A percentile compares a stretch with the other conserved stretches of the same genome.
phyloP scores from a whole-genome alignment of 2,797 vertebrate species.

The Sebastes goodei region DNA sequence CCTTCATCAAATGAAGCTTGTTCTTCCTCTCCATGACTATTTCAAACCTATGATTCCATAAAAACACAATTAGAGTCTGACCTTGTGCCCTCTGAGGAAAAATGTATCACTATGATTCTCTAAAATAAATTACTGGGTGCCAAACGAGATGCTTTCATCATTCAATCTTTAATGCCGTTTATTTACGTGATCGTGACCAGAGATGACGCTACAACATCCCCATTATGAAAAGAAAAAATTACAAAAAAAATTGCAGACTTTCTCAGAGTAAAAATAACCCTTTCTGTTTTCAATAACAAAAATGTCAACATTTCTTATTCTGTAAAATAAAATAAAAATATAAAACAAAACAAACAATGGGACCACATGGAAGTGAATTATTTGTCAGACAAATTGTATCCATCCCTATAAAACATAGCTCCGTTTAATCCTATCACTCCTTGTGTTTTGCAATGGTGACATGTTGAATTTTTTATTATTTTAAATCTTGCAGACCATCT shows the following conservation, averaged over 20 bases:
- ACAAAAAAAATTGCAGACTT: background rate
- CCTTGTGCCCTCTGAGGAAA: background rate
- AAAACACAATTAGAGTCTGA: background rate
- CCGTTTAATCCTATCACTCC: background rate
- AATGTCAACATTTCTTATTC: background rate
- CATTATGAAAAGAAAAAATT: background rate
- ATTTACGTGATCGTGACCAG: background rate
- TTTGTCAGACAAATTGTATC: background rate
- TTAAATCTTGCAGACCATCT: background rate
- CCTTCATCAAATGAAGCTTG: background rate
- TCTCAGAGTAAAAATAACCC: background rate
- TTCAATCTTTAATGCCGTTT: slow-evolving; percentile 48
- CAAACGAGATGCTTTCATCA: background rate
- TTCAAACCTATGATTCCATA: background rate
- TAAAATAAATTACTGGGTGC: background rate
- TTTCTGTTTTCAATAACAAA: background rate
- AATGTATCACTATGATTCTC: background rate
- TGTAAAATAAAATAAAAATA: background rate
- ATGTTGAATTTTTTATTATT: background rate
- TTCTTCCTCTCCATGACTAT: background rate
- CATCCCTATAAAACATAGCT: background rate
- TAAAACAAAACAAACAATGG: background rate
- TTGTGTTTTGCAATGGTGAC: background rate
- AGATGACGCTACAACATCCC: background rate
- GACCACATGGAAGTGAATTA: background rate